Conservation (phyloP, 2,888 invertebrate species). For the Drosophila peninsularis region DNA sequence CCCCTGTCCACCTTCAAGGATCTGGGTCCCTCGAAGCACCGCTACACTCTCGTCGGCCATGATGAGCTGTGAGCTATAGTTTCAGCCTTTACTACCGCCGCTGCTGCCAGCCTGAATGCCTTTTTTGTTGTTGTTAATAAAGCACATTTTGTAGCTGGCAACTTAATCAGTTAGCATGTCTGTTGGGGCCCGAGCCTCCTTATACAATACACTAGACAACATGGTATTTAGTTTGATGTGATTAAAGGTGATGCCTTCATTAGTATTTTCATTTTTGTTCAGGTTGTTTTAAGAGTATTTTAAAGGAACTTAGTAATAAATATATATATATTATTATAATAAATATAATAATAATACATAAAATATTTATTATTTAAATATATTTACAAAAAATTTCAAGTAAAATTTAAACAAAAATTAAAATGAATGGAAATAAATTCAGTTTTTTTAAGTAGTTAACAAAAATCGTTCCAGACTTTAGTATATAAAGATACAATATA, state of each 20-base stretch:
- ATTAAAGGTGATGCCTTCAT: too few relatives aligned
- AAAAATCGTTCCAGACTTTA: too few relatives aligned
- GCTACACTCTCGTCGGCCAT: constrained; percentile 53
- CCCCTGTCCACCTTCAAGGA: constrained; percentile 56
- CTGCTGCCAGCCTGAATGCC: background rate
- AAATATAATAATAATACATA: too few relatives aligned
- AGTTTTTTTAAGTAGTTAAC: too few relatives aligned
- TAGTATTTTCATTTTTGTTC: background rate
- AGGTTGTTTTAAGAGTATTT: too few relatives aligned
- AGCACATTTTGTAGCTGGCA: constrained; percentile 43
- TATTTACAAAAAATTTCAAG: too few relatives aligned
- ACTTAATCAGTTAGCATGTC: constrained; percentile 52
- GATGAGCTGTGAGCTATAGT: constrained; percentile 57
- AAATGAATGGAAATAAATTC: too few relatives aligned
- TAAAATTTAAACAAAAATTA: too few relatives aligned
- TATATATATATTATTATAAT: too few relatives aligned
- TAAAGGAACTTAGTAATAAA: too few relatives aligned
- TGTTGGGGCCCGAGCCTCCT: constrained; percentile 23
- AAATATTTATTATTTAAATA: too few relatives aligned
- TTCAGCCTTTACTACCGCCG: constrained; percentile 14
- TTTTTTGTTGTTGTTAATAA: constrained; percentile 50
- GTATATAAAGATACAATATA: too few relatives aligned
- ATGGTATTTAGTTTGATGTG: background rate
- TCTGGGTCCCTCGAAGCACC: constrained; percentile 67
- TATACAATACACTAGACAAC: constrained; percentile 1